These are phyloP conservation scores for Dendrophyllia cribrosa DNA, from an alignment of 64 coral and sea anemone genomes.

Conservation along the genomic window DNA sequence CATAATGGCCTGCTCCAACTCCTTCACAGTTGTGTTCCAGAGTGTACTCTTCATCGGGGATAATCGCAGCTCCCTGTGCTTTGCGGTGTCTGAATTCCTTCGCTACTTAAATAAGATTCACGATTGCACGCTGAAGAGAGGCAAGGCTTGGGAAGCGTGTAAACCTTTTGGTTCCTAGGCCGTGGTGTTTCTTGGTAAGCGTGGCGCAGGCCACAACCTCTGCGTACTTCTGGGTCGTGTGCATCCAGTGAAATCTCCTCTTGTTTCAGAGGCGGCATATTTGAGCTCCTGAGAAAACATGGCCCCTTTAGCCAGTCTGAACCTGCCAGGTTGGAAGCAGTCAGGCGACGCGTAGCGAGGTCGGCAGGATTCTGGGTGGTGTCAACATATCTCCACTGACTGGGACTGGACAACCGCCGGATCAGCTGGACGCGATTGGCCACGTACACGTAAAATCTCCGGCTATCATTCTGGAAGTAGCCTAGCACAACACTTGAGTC, in stretches of 20 bases:
- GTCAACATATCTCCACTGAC: slow-evolving; percentile 53
- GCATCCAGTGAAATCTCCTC: slow-evolving; percentile 28
- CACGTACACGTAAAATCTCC: slow-evolving; percentile 5
- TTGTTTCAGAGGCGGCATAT: background rate
- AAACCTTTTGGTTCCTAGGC: slow-evolving; percentile 49
- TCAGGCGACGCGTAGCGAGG: slow-evolving; percentile 50
- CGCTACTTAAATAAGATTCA: slow-evolving; percentile 31
- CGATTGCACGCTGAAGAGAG: slow-evolving; percentile 48
- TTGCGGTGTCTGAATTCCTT: slow-evolving; percentile 11
- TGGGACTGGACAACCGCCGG: slow-evolving; percentile 17
- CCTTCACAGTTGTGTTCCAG: slow-evolving; percentile 4
- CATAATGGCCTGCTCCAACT: slow-evolving; percentile 25
- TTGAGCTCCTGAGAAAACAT: slow-evolving; percentile 18
- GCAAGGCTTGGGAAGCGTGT: slow-evolving; percentile 39
- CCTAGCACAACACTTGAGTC: background rate
- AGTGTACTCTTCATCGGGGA: background rate
- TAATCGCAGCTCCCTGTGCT: background rate
- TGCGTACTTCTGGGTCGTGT: slow-evolving; percentile 55
- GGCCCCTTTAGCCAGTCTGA: slow-evolving; percentile 45
- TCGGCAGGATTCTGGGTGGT: slow-evolving; percentile 62
- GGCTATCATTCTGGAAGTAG: background rate
- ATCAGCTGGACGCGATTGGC: slow-evolving; percentile 29
- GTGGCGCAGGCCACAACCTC: background rate
- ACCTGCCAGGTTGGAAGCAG: background rate
- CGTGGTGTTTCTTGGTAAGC: background rate